phyloP scores from a whole-genome alignment of 2,113 vertebrate species.

The Anthoscopus minutus region DNA sequence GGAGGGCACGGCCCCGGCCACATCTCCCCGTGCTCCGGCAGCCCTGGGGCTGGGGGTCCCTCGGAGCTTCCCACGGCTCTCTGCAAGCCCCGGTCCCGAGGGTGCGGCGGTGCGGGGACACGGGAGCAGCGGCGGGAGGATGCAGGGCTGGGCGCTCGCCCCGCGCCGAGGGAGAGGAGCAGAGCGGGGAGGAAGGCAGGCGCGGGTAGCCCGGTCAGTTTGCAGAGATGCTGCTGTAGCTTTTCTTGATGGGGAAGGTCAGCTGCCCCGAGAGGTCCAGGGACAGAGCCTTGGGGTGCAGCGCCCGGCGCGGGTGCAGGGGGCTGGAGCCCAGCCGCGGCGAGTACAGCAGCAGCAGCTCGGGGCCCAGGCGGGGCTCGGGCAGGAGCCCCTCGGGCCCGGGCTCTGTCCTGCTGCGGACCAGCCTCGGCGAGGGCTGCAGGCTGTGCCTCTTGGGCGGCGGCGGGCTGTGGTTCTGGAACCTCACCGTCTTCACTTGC shows the following conservation, averaged over 20 bases:
- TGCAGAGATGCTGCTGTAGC: conserved; percentile 70
- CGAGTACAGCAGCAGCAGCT: conserved; percentile 73
- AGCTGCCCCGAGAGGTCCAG: conserved; percentile 58
- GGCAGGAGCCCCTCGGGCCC: conserved; percentile 31
- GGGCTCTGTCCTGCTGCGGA: conserved; percentile 33
- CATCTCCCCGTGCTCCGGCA: not conserved
- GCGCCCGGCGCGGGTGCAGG: conserved; percentile 71
- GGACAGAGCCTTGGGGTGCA: conserved; percentile 68
- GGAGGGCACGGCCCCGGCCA: not conserved
- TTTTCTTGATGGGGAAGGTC: conserved; percentile 70
- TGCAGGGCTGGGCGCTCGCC: not conserved
- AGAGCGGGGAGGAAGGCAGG: not conserved
- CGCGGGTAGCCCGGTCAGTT: conserved; percentile 61
- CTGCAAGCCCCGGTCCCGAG: not conserved
- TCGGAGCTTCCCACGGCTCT: not conserved
- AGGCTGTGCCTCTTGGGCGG: conserved; percentile 70
- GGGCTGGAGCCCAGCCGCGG: conserved; percentile 73
- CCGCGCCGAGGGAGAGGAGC: not conserved
- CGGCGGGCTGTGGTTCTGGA: conserved; percentile 80
- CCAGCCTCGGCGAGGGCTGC: conserved; percentile 63
- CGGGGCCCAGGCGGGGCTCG: conserved; percentile 12
- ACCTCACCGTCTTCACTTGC: conserved; percentile 91
- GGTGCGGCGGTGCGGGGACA: rapidly evolving
- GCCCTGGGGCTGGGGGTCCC: not conserved
- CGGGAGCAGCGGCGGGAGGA: not conserved